Percentiles rank a stretch among this genome's conserved stretches.
phyloP scores from a whole-genome alignment of 2,113 vertebrate genomes.

The Neomonachus schauinslandi region DNA sequence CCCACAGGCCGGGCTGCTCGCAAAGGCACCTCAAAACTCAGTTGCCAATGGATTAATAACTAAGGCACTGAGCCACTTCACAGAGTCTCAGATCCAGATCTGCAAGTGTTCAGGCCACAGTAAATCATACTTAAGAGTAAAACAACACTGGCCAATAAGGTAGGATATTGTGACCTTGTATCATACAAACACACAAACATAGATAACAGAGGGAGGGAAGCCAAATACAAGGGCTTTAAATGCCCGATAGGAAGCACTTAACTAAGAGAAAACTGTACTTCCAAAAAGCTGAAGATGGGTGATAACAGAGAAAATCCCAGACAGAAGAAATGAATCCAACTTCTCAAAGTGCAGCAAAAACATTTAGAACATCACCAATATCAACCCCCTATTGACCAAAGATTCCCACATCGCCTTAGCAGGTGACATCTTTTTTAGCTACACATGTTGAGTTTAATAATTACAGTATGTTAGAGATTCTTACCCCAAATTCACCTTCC shows the following conservation, averaged over 20 bases:
- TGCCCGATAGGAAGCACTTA: no score
- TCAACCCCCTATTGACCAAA: neutral
- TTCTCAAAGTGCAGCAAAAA: neutral
- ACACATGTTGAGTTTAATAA: neutral
- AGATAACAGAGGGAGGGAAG: neutral
- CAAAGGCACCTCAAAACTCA: no score
- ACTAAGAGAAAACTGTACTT: neutral
- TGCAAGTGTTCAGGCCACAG: neutral
- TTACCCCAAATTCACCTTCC: neutral
- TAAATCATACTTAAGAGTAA: neutral
- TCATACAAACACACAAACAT: neutral
- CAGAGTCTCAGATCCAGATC: neutral
- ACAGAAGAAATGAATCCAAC: fast-evolving
- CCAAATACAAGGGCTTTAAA: neutral
- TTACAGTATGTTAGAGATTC: no score
- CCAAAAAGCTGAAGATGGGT: no score
- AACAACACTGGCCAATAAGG: neutral
- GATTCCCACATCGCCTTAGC: neutral
- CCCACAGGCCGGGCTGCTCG: fast-evolving
- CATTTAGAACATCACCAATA: neutral
- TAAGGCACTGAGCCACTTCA: neutral
- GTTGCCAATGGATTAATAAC: fast-evolving
- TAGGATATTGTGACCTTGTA: fast-evolving
- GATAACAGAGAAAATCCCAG: neutral
- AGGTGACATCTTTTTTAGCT: neutral